Percentiles rank a stretch among this genome's conserved stretches.
phyloP scores from a whole-genome alignment of 2,797 vertebrate genomes.

The Danio choprae region DNA sequence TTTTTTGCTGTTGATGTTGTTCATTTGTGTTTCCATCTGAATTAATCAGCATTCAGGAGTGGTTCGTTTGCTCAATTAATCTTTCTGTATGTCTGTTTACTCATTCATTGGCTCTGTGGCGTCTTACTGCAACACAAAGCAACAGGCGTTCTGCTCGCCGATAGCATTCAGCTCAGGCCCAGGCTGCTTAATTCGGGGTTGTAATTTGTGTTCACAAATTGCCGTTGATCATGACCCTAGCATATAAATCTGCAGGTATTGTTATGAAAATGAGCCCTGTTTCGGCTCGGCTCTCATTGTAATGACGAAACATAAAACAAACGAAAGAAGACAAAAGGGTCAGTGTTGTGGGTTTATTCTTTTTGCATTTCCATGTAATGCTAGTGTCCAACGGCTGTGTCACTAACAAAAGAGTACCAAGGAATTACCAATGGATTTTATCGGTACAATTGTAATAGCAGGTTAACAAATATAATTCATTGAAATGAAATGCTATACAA shows the following conservation, averaged over 20 bases:
- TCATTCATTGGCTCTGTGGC: constrained; percentile 33
- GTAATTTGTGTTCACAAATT: constrained; percentile 65
- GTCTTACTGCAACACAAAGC: constrained; percentile 50
- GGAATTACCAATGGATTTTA: neutral
- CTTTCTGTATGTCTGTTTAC: constrained; percentile 37
- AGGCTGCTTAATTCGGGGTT: constrained; percentile 57
- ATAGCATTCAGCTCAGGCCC: constrained; percentile 43
- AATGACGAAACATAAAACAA: constrained; percentile 49
- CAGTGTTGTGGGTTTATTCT: constrained; percentile 7
- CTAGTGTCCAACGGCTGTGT: neutral
- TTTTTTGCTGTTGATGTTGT: constrained; percentile 56
- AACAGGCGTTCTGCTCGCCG: constrained; percentile 55
- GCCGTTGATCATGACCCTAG: constrained; percentile 63
- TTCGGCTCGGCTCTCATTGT: constrained; percentile 53
- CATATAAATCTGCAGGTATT: constrained; percentile 66
- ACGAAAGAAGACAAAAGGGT: constrained; percentile 4
- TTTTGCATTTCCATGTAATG: neutral
- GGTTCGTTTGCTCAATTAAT: constrained; percentile 56
- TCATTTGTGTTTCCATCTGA: constrained; percentile 63
- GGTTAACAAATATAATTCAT: neutral
- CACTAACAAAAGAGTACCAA: neutral
- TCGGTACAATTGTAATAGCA: neutral
- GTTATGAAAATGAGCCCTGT: constrained; percentile 69
- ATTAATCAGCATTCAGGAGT: constrained; percentile 53
- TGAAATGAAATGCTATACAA: neutral